Evolutionary conservation across 2,113 vertebrate species (phyloP), one percentile per base, ranked within the genome.

Genomic region (Erythrocercus mccallii): DNA sequence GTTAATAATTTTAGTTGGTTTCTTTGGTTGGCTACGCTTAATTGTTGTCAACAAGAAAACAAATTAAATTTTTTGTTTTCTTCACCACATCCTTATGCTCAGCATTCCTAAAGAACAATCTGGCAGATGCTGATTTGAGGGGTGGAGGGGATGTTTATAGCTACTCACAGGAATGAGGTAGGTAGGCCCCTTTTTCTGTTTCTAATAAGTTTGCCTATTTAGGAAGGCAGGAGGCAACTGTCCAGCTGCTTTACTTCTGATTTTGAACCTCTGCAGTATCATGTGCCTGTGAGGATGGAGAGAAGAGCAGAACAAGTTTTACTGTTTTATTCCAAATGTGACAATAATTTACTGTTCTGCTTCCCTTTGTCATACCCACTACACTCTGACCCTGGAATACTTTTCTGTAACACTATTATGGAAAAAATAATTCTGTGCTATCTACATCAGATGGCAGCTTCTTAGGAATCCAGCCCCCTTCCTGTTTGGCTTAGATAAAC

Each of bases 141-240:
- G 18, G 33, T 47, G 28, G 23, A 68, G 25, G 35, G 47, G 15
- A 73, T 78, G 35, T 78, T 86, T 51, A 47, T 2, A 72, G 54
- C 48, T 94, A 73, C 86, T 93, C 47, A 90, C 80, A 70, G 37
- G 24, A 81, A 86, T 44, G 68, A 95, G 81, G 71, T 84, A 84
- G 48, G 68, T 51, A 93, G 64, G 77, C 31, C 83, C 47, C 74
- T 76, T 47, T 57, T 74, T 48, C 69, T 80, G 47, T 83, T 94
- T 68, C 73, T 53, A 91, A 24, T 72, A 38, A 28, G 25, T 72
- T 94, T 87, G 94, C 73, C 95, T 96, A 2, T 94, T 90, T 82
- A 79, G 60, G 42, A 91, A 79, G 66, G 77, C 77, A 88, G 86
- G 42, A 93, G 62, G 81, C 58, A 88, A 86, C 42, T 30, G 38